These are phyloP conservation scores for Hippocampus barbouri DNA, from an alignment of 2,113 vertebrate genomes.

Conservation along the genomic window DNA sequence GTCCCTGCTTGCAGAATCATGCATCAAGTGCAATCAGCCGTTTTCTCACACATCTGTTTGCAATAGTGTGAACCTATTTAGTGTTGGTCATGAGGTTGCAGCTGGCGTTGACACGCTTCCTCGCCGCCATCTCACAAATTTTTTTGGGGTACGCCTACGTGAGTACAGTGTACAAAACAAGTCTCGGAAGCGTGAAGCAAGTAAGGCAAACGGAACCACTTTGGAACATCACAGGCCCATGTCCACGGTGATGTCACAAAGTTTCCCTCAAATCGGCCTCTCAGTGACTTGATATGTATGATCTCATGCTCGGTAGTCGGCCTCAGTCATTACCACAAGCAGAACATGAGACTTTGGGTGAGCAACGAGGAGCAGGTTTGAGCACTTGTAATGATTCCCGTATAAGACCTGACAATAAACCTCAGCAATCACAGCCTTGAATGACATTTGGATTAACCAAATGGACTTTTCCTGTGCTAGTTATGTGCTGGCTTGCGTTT, in stretches of 20 bases:
- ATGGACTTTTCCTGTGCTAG: neutral
- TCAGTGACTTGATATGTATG: neutral
- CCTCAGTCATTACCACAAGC: neutral
- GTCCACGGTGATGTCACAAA: neutral
- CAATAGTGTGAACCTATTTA: conserved; percentile 12
- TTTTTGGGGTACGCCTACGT: conserved; percentile 7
- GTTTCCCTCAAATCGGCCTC: neutral
- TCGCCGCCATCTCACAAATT: neutral
- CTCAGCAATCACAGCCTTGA: neutral
- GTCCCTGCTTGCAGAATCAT: neutral
- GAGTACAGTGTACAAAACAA: neutral
- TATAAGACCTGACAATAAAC: neutral
- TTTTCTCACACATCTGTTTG: conserved; percentile 12
- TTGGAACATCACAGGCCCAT: neutral
- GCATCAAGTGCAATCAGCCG: neutral
- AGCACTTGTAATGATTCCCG: neutral
- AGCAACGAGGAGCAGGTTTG: neutral
- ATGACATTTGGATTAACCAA: neutral
- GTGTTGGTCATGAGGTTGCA: conserved; percentile 19
- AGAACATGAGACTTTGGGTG: neutral
- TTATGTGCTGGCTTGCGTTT: neutral
- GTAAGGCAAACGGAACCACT: too few species aligned
- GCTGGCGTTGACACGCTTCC: neutral
- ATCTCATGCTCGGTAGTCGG: neutral
- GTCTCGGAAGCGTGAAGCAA: neutral